phyloP scores from a whole-genome alignment of 2,113 vertebrate species.

The Meles meles region DNA sequence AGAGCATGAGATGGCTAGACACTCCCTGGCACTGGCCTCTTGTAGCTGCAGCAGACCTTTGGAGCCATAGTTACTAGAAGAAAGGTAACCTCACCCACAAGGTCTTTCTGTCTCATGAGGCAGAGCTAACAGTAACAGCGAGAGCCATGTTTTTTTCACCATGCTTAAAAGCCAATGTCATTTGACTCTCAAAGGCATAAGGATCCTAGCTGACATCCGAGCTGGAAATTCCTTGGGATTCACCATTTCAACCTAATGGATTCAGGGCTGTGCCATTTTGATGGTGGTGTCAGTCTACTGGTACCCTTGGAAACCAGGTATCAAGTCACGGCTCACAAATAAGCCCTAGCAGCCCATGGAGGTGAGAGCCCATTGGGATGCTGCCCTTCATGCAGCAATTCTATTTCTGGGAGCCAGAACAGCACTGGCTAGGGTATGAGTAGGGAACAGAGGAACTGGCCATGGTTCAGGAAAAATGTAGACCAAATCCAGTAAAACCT shows the following conservation, averaged over 20 bases:
- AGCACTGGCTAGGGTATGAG: not conserved
- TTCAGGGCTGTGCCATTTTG: not conserved
- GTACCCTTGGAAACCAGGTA: not conserved
- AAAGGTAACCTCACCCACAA: not conserved
- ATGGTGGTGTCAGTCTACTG: not conserved
- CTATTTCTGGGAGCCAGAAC: not conserved
- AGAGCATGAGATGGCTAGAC: not conserved
- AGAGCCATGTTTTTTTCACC: not conserved
- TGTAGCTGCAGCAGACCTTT: not conserved
- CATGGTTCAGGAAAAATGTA: not conserved
- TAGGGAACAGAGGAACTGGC: not conserved
- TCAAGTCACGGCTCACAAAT: not conserved
- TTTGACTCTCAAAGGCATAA: constrained; percentile 10
- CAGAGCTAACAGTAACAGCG: not conserved
- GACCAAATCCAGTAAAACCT: not conserved
- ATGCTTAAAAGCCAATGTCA: not conserved
- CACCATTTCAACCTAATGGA: not conserved
- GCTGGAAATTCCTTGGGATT: not conserved
- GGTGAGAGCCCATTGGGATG: not conserved
- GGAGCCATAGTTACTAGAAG: not conserved
- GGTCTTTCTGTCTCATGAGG: not conserved
- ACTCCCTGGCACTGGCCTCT: not conserved
- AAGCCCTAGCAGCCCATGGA: not conserved
- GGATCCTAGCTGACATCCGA: not conserved
- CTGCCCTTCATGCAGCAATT: not conserved